phyloP scores from a whole-genome alignment of 1,140 invertebrate genomes.

The Megathymus violae region DNA sequence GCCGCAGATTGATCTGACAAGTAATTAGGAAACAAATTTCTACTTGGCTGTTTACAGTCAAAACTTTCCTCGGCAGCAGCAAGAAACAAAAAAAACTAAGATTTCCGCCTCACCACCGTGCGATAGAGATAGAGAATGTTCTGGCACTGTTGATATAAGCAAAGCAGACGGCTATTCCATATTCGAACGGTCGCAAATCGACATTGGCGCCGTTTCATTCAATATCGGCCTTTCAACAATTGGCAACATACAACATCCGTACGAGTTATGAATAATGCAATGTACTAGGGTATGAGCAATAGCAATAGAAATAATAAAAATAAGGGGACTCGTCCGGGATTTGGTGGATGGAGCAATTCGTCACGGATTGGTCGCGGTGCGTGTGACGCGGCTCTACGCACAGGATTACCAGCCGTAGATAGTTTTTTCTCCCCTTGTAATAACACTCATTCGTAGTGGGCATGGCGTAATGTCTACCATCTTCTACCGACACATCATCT shows the following conservation, averaged over 20 bases:
- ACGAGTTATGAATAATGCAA: constrained; percentile 74
- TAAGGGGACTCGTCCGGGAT: constrained; percentile 65
- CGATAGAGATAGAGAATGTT: neutral
- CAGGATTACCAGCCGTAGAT: constrained; percentile 50
- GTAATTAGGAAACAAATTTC: constrained; percentile 11
- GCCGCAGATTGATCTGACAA: constrained; percentile 14
- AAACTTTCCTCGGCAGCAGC: neutral
- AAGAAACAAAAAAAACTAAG: constrained; percentile 8
- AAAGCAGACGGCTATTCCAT: constrained; percentile 33
- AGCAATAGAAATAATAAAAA: constrained; percentile 68
- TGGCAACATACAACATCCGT: constrained; percentile 29
- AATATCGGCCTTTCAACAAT: constrained; percentile 31
- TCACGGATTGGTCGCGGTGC: constrained; percentile 67
- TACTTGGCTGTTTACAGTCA: constrained; percentile 15
- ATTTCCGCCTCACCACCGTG: neutral
- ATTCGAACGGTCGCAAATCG: constrained; percentile 33
- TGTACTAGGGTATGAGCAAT: constrained; percentile 34
- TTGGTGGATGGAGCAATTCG: constrained; percentile 67
- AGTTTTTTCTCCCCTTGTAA: constrained; percentile 35
- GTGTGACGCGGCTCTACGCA: constrained; percentile 42
- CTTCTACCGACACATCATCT: neutral
- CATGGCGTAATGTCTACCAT: neutral
- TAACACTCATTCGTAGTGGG: constrained; percentile 25
- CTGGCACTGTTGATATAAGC: constrained; percentile 21
- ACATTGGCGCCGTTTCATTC: constrained; percentile 32